Base-by-base conservation (phyloP, 2,888 invertebrate genomes). In the Hypomecis punctinalis region DNA sequence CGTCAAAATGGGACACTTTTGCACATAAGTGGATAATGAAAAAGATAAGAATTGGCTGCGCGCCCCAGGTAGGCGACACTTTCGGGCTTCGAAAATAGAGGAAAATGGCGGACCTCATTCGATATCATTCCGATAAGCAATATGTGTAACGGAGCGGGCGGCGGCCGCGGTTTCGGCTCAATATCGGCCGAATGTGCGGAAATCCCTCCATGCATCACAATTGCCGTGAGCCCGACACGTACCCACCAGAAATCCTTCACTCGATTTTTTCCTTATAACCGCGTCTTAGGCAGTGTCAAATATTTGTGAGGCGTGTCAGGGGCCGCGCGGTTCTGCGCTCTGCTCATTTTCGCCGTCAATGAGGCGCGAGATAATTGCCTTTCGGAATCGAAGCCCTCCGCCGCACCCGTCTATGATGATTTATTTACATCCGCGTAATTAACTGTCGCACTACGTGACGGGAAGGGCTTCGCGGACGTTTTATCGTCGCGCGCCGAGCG, bases 341-440 rank as follows among this genome's bases (percentile, higher is more conserved):
- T 81, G 84, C 82, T 86, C 86, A 89, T 89, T 91, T 91, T 91
- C 85, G 81, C 81, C 87, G 88, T 83, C 89, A 91, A 91, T 91
- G 90, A 90, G 90, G 90, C 90, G 89, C 83, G 88, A 90, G 87
- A 91, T 91, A 92, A 91, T 91, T 91, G 90, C 88, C 86, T 90
- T 87, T 90, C 85, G 83, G 84, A 89, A 90, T 89, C 89, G 90
- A 90, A 90, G 83, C 88, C 85, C 86, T 63, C 85, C 83, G 81
- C 86, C 86, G 82, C 87, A 84, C 85, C 88, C 85, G 88, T 86
- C 90, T 89, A 86, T 90, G 91, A 92, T 92, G 92, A 93, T 93
- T 92, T 92, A 93, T 92, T 91, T 92, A 91, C 88, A 91, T 89
- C 88, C 89, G 88, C 88, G 90, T 92, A 92, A 93, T 92, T 91